Percentiles rank a stretch among this genome's conserved stretches.
Evolutionary conservation across 2,888 invertebrate species (phyloP).

Genomic region (Phorcus lineatus): DNA sequence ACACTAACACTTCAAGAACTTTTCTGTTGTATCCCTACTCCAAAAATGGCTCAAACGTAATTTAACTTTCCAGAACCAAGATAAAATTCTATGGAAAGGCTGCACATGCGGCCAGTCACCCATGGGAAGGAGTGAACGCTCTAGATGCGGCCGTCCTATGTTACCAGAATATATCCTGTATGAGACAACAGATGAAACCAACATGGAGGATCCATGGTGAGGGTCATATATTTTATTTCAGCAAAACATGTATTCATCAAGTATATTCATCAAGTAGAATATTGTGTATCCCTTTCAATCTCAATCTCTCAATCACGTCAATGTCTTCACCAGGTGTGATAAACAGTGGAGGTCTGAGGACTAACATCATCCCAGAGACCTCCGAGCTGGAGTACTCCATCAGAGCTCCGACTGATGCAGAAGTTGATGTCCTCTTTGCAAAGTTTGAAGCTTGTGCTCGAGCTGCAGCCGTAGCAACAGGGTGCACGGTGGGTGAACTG

Average conservation of each 20-base stretch:
- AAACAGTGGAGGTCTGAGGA: constrained; percentile 61
- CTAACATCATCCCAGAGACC: constrained; percentile 71
- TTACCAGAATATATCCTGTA: constrained; percentile 71
- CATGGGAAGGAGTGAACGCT: constrained; percentile 75
- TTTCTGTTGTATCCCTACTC: too few species aligned
- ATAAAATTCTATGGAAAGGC: constrained; percentile 50
- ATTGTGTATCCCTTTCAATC: too few species aligned
- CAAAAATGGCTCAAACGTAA: too few species aligned
- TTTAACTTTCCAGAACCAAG: too few species aligned
- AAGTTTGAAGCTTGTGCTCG: constrained; percentile 65
- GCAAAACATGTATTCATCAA: too few species aligned
- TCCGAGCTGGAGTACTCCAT: constrained; percentile 65
- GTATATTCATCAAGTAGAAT: too few species aligned
- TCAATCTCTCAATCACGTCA: too few species aligned
- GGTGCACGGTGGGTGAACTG: constrained; percentile 55
- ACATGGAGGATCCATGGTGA: constrained; percentile 73
- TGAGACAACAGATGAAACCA: constrained; percentile 75
- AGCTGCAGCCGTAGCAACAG: constrained; percentile 69
- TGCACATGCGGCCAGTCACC: constrained; percentile 60
- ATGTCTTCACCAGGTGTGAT: constrained; percentile 55
- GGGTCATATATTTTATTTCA: not conserved
- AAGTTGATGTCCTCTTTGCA: constrained; percentile 58
- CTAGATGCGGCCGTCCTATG: constrained; percentile 74
- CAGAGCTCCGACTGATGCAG: constrained; percentile 63
- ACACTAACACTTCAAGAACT: too few species aligned